Base-by-base conservation (phyloP, 2,113 vertebrate species). In the Ranitomeya imitator region DNA sequence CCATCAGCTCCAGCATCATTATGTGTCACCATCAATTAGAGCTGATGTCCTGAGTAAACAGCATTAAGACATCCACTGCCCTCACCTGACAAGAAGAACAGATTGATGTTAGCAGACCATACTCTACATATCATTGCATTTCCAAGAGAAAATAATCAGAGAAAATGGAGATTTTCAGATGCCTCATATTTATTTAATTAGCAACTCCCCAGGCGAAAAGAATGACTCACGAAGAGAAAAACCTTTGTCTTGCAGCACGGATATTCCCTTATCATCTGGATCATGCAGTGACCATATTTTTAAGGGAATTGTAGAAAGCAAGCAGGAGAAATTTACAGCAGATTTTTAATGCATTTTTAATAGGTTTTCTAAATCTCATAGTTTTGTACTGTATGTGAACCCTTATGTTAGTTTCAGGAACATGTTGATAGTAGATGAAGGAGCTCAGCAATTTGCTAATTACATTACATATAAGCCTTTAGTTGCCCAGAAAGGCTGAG, bases 21-120 rank as follows among this genome's bases (percentile, higher is more conserved):
- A 18, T 18, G 23, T 60, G 79, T 59, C 54, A 79, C 78, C 54
- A 59, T 15, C 78, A 79, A n/a, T 79, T 79, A 79, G 8, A 79
- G 14, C 51, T 54, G 51, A 79, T 57, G 21, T 14, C 57, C 52
- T 7, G 52, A 57, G 77, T 54, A 79, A 57, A 55, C 77, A 79
- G 51, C 51, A 19, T 52, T 26, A 14, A 13, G 21, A 79, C 23
- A 23, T 78, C 74, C 51, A 12, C 15, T 54, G 45, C 45, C 74
- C 51, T 79, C 77, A 79, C 77, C 77, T 79, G 77, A 79, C 19
- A 55, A 12, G 74, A 21, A 19, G 73, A 76, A 52, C 74, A 79
- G 77, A 79, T 57, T 21, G 77, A 79, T 79, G 77, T 55, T 26
- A 57, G 21, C 13, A 6, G 51, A 54, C 51, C 51, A 55, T 13